These are phyloP conservation scores for Ornithoptera alexandrae DNA, from an alignment of 2,888 invertebrate species.

Conservation along the genomic window DNA sequence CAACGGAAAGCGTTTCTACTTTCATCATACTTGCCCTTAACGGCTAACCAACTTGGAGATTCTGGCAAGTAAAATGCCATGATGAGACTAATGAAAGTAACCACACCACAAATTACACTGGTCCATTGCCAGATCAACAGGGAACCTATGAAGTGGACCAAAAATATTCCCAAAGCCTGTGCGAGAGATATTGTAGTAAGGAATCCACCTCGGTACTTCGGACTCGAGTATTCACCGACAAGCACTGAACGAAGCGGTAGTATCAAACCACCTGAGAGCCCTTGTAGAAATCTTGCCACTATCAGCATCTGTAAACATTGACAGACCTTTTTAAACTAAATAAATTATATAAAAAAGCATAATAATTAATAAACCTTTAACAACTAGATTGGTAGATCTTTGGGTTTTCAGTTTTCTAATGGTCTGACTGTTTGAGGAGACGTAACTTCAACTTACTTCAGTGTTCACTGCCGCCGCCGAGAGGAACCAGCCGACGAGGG, in stretches of 20 bases:
- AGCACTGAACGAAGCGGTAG: slow-evolving; percentile 66
- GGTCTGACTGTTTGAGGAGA: no score
- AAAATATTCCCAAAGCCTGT: slow-evolving; percentile 78
- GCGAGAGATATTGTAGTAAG: slow-evolving; percentile 77
- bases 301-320: slow-evolving; percentile 37
- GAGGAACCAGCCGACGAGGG: slow-evolving; percentile 67
- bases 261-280: slow-evolving; percentile 69
- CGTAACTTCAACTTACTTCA: slow-evolving; percentile 35
- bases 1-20: slow-evolving; percentile 76
- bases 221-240: slow-evolving; percentile 76
- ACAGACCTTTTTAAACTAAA: no score
- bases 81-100: slow-evolving; percentile 64
- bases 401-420: no score
- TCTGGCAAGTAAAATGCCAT: slow-evolving; percentile 71
- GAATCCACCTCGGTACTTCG: slow-evolving; percentile 78
- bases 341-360: no score
- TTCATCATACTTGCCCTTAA: slow-evolving; percentile 71
- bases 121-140: slow-evolving; percentile 76
- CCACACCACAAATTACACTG: slow-evolving; percentile 64
- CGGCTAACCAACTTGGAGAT: slow-evolving; percentile 82
- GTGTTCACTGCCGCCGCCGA: slow-evolving; percentile 40
- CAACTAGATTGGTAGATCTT: no score
- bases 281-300: slow-evolving; percentile 54
- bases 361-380: no score
- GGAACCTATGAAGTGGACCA: slow-evolving; percentile 80